A percentile compares a stretch with the other conserved stretches of the same genome.
Evolutionary conservation across 2,888 invertebrate genomes (phyloP).

Genomic region (Torymus aiolomorphi): DNA sequence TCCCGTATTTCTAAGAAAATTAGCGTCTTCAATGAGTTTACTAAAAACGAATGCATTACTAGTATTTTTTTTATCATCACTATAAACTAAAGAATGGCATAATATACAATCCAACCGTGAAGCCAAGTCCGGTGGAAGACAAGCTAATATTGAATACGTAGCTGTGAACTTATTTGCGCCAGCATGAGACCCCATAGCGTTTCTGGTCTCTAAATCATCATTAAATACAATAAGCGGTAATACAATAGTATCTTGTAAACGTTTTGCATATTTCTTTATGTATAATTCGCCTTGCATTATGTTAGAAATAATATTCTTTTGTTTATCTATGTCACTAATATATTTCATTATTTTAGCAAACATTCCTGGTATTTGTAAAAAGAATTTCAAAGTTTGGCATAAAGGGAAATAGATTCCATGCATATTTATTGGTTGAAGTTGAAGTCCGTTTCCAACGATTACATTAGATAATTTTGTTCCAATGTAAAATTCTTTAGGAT

Average conservation of each 20-base stretch:
- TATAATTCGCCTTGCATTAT: background rate
- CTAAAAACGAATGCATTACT: background rate
- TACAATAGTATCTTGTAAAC: background rate
- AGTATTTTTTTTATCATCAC: background rate
- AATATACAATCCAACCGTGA: background rate
- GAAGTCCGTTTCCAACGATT: background rate
- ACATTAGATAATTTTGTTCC: background rate
- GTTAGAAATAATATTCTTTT: background rate
- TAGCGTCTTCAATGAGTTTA: background rate
- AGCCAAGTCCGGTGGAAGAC: background rate
- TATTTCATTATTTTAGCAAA: background rate
- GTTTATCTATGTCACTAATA: too few relatives aligned
- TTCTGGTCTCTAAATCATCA: too few relatives aligned
- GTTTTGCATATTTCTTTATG: background rate
- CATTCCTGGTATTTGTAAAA: slow-evolving; percentile 11
- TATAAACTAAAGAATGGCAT: background rate
- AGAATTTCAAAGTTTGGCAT: background rate
- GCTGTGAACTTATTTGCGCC: too few relatives aligned
- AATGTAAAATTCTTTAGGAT: background rate
- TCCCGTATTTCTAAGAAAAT: background rate
- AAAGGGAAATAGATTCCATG: background rate
- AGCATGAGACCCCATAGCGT: too few relatives aligned
- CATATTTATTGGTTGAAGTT: background rate
- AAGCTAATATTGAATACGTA: background rate
- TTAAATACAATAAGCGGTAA: background rate